Evolutionary conservation across 2,888 invertebrate genomes (phyloP), one percentile per base, ranked within the genome.

Genomic region (Dicycla oo): DNA sequence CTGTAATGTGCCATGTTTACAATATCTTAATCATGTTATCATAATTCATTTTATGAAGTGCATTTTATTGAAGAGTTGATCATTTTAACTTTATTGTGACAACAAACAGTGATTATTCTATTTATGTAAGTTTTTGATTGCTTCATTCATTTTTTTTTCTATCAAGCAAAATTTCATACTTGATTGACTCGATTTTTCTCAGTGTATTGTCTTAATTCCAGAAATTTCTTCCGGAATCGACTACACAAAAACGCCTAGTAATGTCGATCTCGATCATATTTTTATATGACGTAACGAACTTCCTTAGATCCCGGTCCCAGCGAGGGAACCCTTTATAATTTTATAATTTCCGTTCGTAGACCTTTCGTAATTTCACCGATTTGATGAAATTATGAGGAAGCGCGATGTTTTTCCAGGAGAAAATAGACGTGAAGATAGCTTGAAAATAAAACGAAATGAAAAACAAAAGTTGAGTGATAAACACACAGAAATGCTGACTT

Each of bases 331-430:
- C 65, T 75, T 75, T 66, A 80, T 71, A 83, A 83, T 82, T 79
- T 74, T 56, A 75, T 80, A 74, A 80, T 83, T 83, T 83, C 83
- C 80, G 83, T 58, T 73, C 54, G 63, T 67, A 69, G 80, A 82
- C 80, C 66, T 73, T 79, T 69, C 74, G 74, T 79, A 82, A 80
- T 80, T 82, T 82, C 66, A 74, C 74, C 74, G 57, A 82, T 79
- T 69, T 82, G 63, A 82, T 66, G 43, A 79, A 73, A 61, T 79
- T 69, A 69, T 20, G 51, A 54, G 63, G 57, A 54, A 68, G 53
- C 61, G 62, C 53, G 26, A 73, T 73, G 62, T 73, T 78, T 78
- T 69, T 67, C 26, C n/a, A 40, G 38, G 23, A n/a, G 7, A 74
- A 68, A 64, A 78, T 56, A 34, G 15, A 60, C n/a, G 38, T 38